Evolutionary conservation across 2,113 vertebrate species (phyloP), one percentile per base, ranked within the genome.

Genomic region (Phrynosoma platyrhinos): DNA sequence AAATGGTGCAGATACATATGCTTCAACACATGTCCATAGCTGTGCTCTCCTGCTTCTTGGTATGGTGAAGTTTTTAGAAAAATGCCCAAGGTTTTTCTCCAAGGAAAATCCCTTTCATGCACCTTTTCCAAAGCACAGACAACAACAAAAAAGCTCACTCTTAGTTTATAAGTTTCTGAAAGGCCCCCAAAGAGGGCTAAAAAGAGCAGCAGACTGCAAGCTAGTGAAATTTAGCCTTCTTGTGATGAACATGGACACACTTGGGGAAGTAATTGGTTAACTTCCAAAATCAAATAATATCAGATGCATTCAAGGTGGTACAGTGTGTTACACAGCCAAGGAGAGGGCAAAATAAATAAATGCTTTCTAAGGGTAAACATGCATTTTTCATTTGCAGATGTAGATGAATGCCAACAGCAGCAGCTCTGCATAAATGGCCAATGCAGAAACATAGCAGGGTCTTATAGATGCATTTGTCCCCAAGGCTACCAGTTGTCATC

Each of bases 391-490:
- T 83, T 91, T 77, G 2, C 94, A 99, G 99, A 99, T 95, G 92
- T 98, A 77, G 98, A 99, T 0, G 99, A 99, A 91, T 99, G 98
- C 92, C 97, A 97, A 90, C 97, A 98, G 71, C 95, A 68, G 25
- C 95, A 93, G 1, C 91, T 99, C 55, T 99, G 99, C 82, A 91
- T 84, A 0, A 96, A 98, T 25, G 99, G 99, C 14, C 98, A 95
- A 90, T 99, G 99, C 95, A 96, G 97, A 84, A 99, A 99, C 96
- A 98, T 97, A 0, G 96, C 97, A 80, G 98, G 98, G 79, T 99
- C 98, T 71, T 99, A 99, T 89, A 93, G 95, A 86, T 99, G 99
- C 86, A 87, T 97, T 85, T 99, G 99, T 93, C 97, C 95, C 74
- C 95, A 96, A 0, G 98, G 98, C 9, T 99, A 98, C 90, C 95